Base-by-base conservation (phyloP, 2,888 invertebrate species). In the Diogma glabrata region DNA sequence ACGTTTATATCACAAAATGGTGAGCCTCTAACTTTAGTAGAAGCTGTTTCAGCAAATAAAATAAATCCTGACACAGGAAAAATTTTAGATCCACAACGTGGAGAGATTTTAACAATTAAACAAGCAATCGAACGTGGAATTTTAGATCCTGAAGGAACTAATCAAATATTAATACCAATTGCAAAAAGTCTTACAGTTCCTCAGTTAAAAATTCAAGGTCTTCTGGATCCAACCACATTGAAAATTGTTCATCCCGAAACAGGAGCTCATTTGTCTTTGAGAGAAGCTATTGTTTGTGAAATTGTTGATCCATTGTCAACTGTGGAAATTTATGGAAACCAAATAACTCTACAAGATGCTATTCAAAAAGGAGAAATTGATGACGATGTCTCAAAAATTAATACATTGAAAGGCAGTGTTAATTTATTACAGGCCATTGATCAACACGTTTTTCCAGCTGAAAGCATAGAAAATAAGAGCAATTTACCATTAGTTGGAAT, bases 191-290 rank as follows among this genome's bases (percentile, higher is more conserved):
- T 92, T 14, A 84, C 89, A 1, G 76, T 93, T 58, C 84, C 89
- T 9, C 88, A 90, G 70, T 76, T 94, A 43, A 78, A 89, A 56
- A 78, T 82, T 57, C 91, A 92, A 70, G 95, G 94, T 47, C 76
- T 93, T 26, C 77, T 93, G 57, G 87, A 88, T 64, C 78, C 79
- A 4, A 68, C 71, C 24, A 78, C 79, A 12, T 78, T 81, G 55
- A 84, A 83, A 70, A 81, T 90, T 53, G 78, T 93, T 57, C 92
- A 92, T 67, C 91, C 92, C 3, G 90, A 90, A 71, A 86, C 87
- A 19, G 92, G 92, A 3, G 78, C 75, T 57, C 78, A 81, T 55
- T 72, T 93, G 50, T 82, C 84, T 51, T 72, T 93, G 54, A 76
- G 81, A 59, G 86, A 92, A 75, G 89, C 93, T 22, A 85, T 94